phyloP scores from a whole-genome alignment of 2,113 vertebrate species.

The Phaethornis superciliosus region DNA sequence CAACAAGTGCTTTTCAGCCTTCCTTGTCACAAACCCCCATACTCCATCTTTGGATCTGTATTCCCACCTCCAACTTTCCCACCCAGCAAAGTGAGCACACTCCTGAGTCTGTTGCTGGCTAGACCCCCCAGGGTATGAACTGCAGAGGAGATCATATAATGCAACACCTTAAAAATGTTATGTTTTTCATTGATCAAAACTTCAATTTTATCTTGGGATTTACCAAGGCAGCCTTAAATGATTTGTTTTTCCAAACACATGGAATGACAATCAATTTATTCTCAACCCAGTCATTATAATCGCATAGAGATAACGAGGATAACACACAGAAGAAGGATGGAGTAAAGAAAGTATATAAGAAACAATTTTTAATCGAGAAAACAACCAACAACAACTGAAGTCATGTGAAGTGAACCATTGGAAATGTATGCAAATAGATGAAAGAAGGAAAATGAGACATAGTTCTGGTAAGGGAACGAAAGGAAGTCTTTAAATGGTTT shows the following conservation, averaged over 20 bases:
- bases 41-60: not conserved
- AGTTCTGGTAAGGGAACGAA: slow-evolving; percentile 56
- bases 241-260: slow-evolving; percentile 25
- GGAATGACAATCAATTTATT: slow-evolving; percentile 48
- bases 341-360: slow-evolving; percentile 4
- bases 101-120: not conserved
- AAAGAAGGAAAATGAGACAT: slow-evolving; percentile 52
- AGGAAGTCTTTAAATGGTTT: slow-evolving; percentile 75
- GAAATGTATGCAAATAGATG: slow-evolving; percentile 62
- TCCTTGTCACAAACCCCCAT: not conserved
- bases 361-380: slow-evolving; percentile 37
- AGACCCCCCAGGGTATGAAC: not conserved
- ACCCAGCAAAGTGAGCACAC: not conserved
- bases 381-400: not conserved
- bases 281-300: slow-evolving; percentile 50
- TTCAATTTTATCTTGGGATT: not conserved
- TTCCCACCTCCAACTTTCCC: not conserved
- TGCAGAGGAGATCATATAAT: not conserved
- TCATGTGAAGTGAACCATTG: slow-evolving; percentile 20
- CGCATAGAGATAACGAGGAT: slow-evolving; percentile 32
- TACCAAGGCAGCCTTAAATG: not conserved
- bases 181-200: not conserved
- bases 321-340: not conserved
- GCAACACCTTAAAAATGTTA: not conserved
- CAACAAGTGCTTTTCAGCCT: not conserved